Conservation (phyloP, 2,113 vertebrate genomes). For the Leptobrachium ailaonicum region DNA sequence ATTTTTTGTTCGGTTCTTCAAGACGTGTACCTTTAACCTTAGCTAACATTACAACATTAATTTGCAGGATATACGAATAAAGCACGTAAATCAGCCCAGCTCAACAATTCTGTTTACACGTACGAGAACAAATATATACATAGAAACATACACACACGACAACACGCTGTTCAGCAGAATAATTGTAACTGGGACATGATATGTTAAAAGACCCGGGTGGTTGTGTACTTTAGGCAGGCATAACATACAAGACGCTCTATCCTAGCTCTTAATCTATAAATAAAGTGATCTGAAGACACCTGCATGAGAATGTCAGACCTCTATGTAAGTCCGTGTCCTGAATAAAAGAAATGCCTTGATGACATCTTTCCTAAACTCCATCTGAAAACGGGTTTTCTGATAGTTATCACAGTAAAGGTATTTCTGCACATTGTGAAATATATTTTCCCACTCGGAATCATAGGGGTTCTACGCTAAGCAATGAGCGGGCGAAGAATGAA, state of each 20-base stretch:
- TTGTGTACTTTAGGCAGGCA: no score
- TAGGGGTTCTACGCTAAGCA: no score
- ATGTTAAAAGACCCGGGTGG: no score
- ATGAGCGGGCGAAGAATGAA: no score
- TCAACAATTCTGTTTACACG: background rate
- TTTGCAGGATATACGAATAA: background rate
- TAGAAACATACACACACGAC: no score
- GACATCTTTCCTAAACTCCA: background rate
- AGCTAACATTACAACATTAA: no score
- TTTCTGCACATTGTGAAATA: background rate
- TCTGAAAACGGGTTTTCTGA: slow-evolving; percentile 1
- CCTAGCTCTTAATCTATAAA: background rate
- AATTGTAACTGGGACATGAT: no score
- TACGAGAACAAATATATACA: background rate
- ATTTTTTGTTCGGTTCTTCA: no score
- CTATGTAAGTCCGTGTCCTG: background rate
- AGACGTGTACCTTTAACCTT: no score
- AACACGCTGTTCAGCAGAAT: no score
- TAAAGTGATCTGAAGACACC: background rate
- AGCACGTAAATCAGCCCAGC: no score
- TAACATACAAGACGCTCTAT: no score
- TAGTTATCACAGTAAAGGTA: background rate
- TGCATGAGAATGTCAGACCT: background rate
- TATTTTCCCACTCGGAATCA: background rate
- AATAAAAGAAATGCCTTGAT: background rate